Evolutionary conservation across 2,888 invertebrate genomes (phyloP), one percentile per base, ranked within the genome.

Genomic region (Harmothoe impar): DNA sequence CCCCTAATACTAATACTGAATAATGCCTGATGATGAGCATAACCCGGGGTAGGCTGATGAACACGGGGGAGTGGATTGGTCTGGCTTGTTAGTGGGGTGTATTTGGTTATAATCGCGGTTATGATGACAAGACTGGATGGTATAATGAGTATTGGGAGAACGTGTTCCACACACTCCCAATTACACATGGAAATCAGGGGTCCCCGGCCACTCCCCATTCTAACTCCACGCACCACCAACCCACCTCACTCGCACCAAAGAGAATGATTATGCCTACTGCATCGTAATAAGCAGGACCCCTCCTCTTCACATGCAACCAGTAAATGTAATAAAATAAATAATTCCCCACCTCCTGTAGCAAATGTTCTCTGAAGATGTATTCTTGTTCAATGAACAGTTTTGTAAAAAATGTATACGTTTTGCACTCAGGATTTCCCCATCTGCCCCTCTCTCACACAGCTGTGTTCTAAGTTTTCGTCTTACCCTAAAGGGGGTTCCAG

Each of bases 131-230:
- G 81, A 35, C 81, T 17, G 23, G 81, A 7, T 20, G 81, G 43
- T 43, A 43, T 81, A 43, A 81, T 81, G 81, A 81, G 81, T 81
- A n/a, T 81, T 81, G 31, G 29, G 3, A 3, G 72, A 43, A 43
- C 81, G 81, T 35, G 33, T 81, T 25, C 81, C 81, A 33, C 33
- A 20, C 20, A 35, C 17, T 17, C 20, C 43, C 81, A 81, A 81
- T 81, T 81, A 81, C 43, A 43, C 81, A 81, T 81, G 81, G 33
- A 81, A 81, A 81, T 81, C 81, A 43, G 81, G 81, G 17, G 35
- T 72, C 72, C 25, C 25, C 12, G 29, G 25, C 72, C 72, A 23
- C 25, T 15, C 72, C 72, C 20, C 62, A 23, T 23, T 72, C 31
- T 29, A 15, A 23, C 29, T 72, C 23, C 62, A 20, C 62, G 23